phyloP scores from a whole-genome alignment of 2,113 vertebrate genomes.

The Machaerirhynchus nigripectus region DNA sequence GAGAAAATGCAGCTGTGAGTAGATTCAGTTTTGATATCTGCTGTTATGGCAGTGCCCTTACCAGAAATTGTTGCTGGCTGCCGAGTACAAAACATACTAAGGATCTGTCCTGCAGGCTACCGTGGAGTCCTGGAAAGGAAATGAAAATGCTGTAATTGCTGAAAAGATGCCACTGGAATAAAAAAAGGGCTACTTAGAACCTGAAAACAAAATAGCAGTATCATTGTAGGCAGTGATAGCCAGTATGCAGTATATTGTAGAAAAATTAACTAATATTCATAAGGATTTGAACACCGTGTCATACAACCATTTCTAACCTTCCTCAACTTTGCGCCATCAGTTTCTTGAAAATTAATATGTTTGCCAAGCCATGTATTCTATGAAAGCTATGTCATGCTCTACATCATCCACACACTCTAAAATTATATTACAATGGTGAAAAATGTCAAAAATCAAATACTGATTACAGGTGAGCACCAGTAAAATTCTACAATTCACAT shows the following conservation, averaged over 20 bases:
- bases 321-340: neutral
- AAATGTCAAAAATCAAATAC: neutral
- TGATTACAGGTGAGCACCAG: neutral
- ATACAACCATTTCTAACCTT: neutral
- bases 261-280: neutral
- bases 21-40: neutral
- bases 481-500: neutral
- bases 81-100: neutral
- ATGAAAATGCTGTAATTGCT: neutral
- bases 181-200: neutral
- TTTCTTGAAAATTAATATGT: neutral
- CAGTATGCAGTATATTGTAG: neutral
- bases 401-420: neutral
- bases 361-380: neutral
- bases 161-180: neutral
- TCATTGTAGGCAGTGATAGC: rapidly evolving
- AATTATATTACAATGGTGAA: neutral
- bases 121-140: neutral
- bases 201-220: neutral
- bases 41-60: neutral
- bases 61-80: neutral
- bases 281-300: neutral
- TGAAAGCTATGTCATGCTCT: neutral
- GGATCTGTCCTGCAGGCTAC: neutral
- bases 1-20: neutral